phyloP scores from a whole-genome alignment of 2,797 vertebrate species.

The Netta rufina region DNA sequence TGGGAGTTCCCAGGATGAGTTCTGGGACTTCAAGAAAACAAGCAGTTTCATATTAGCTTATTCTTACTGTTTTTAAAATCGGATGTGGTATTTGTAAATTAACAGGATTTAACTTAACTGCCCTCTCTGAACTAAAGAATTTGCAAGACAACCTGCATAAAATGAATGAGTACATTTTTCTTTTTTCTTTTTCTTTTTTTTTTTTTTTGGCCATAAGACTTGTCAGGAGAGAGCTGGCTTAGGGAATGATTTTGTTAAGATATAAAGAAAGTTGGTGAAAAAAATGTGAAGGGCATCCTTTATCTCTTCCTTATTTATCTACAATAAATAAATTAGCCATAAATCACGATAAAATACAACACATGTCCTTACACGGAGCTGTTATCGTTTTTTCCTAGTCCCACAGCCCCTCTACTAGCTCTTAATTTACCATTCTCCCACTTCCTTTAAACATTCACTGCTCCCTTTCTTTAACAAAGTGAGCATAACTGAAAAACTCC shows the following conservation, averaged over 20 bases:
- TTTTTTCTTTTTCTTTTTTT: neutral
- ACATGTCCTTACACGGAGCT: neutral
- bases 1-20: neutral
- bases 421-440: neutral
- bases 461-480: neutral
- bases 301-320: neutral
- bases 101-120: neutral
- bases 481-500: neutral
- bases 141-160: neutral
- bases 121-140: neutral
- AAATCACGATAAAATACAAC: neutral
- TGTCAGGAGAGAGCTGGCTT: neutral
- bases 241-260: neutral
- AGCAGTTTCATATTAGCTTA: too few species aligned
- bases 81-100: neutral
- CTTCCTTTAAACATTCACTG: neutral
- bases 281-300: neutral
- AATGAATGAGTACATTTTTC: neutral
- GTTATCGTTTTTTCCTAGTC: neutral
- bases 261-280: neutral
- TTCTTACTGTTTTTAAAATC: neutral
- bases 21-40: neutral
- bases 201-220: neutral
- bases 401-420: neutral
- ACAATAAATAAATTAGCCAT: neutral